These are phyloP conservation scores for Cyrtodaria siliqua DNA, from an alignment of 2,888 invertebrate species.

Conservation along the genomic window DNA sequence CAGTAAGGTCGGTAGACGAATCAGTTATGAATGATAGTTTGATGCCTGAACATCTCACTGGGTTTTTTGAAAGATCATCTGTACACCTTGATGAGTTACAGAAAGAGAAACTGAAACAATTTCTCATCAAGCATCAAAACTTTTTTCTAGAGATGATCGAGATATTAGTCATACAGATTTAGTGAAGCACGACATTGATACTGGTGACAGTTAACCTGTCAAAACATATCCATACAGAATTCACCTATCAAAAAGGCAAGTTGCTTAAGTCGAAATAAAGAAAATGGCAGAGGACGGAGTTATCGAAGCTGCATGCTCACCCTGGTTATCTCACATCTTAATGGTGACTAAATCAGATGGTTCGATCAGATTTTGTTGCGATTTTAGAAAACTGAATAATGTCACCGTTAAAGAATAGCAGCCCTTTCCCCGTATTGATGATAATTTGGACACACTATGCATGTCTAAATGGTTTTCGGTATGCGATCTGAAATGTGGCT, in stretches of 20 bases:
- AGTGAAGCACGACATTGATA: constrained; percentile 36
- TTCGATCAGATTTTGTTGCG: neutral
- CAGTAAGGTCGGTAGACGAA: too few relatives aligned
- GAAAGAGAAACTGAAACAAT: constrained; percentile 9
- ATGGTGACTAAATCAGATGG: neutral
- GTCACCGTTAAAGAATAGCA: neutral
- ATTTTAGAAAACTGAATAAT: neutral
- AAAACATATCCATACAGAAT: constrained; percentile 36
- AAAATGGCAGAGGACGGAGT: constrained; percentile 31
- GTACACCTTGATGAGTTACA: constrained; percentile 5
- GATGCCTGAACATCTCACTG: constrained; percentile 10
- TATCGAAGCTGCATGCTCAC: constrained; percentile 7
- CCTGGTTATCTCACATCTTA: neutral
- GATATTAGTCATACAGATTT: constrained; percentile 27
- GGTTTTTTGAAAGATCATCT: constrained; percentile 14
- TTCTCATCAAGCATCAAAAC: constrained; percentile 14
- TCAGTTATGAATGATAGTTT: neutral
- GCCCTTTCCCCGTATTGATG: neutral
- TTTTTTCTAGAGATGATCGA: constrained; percentile 10
- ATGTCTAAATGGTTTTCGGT: neutral
- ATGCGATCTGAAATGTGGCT: neutral
- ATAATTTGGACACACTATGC: neutral
- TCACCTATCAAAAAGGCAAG: constrained; percentile 32
- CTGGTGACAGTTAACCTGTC: constrained; percentile 30
- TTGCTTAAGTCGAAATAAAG: constrained; percentile 43